These are phyloP conservation scores for Ploceus nigricollis DNA, from an alignment of 2,113 vertebrate species.

Conservation along the genomic window DNA sequence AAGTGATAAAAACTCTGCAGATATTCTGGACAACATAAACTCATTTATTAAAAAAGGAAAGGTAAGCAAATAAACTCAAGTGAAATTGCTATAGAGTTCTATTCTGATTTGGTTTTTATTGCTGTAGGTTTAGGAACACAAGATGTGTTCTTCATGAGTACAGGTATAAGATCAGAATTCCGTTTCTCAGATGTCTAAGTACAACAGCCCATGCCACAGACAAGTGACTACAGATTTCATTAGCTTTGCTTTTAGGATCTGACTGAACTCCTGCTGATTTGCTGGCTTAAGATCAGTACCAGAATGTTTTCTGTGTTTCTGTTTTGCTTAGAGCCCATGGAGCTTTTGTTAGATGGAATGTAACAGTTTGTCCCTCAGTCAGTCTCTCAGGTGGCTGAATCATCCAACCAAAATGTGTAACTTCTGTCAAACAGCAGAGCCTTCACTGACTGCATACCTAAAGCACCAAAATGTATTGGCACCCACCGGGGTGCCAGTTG, in stretches of 20 bases:
- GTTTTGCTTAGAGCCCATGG: not conserved
- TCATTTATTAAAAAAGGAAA: slow-evolving; percentile 93
- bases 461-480: not conserved
- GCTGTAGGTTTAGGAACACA: not conserved
- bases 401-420: not conserved
- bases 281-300: not conserved
- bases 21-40: slow-evolving; percentile 91
- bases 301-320: not conserved
- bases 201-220: not conserved
- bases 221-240: not conserved
- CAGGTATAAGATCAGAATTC: not conserved
- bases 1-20: slow-evolving; percentile 87
- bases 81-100: not conserved
- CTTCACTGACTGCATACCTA: not conserved
- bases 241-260: not conserved
- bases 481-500: not conserved
- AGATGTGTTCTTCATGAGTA: not conserved
- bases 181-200: not conserved
- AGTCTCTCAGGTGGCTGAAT: not conserved
- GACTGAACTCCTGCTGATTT: not conserved
- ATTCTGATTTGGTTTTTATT: not conserved
- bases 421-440: not conserved
- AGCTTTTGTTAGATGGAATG: not conserved
- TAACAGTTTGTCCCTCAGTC: not conserved
- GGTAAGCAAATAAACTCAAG: slow-evolving; percentile 63